phyloP scores from a whole-genome alignment of 2,113 vertebrate species.

The Euleptes europaea region DNA sequence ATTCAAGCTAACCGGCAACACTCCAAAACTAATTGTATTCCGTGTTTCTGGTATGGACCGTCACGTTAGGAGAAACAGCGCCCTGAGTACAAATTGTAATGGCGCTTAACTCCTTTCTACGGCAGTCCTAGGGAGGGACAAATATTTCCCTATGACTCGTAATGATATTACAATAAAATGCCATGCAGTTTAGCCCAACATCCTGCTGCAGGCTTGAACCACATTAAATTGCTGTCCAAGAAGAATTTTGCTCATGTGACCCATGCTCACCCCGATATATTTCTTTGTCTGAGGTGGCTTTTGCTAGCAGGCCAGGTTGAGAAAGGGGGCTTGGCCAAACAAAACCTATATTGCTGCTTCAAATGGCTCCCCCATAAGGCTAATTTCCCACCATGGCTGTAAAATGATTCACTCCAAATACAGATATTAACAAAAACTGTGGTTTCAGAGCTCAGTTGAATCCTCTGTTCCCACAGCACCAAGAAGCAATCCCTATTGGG shows the following conservation, averaged over 20 bases:
- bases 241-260: neutral
- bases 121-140: slow-evolving; percentile 46
- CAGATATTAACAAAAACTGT: too few relatives aligned
- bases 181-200: slow-evolving; percentile 31
- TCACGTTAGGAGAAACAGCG: too few relatives aligned
- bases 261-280: neutral
- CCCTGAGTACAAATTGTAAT: too few relatives aligned
- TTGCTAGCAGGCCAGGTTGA: neutral
- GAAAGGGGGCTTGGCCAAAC: neutral
- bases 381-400: neutral
- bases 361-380: neutral
- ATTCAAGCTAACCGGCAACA: too few relatives aligned
- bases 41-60: too few relatives aligned
- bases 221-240: slow-evolving; percentile 30
- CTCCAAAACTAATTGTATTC: too few relatives aligned
- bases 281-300: neutral
- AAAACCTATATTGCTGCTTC: neutral
- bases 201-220: slow-evolving; percentile 47
- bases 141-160: slow-evolving; percentile 36
- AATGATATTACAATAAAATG: neutral
- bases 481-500: neutral
- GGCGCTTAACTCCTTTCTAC: too few relatives aligned
- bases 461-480: neutral
- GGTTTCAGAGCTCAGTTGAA: too few relatives aligned
- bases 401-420: neutral